Evolutionary conservation across 2,797 vertebrate genomes (phyloP).

Genomic region (Falco berigora): DNA sequence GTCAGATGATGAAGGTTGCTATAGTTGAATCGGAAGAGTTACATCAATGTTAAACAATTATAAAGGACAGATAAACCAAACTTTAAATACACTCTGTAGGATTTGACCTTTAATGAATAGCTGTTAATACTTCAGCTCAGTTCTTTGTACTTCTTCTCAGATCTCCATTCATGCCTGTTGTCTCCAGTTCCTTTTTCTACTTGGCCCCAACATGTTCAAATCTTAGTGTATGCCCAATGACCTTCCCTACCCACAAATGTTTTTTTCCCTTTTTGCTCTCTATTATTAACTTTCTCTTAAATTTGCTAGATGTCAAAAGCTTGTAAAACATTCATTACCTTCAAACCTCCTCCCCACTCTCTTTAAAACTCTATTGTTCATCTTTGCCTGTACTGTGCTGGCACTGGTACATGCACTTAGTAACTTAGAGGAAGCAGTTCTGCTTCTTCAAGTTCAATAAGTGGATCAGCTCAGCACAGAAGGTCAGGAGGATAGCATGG

Average conservation of each 20-base stretch:
- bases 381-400: conserved; percentile 1
- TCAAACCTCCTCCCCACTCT: neutral
- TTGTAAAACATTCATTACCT: neutral
- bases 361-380: neutral
- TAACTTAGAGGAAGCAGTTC: neutral
- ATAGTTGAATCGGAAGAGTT: neutral
- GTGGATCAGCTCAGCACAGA: conserved; percentile 23
- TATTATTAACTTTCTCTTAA: neutral
- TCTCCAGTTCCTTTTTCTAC: neutral
- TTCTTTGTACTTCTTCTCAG: neutral
- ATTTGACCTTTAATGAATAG: neutral
- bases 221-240: neutral
- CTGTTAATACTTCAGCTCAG: neutral
- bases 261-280: neutral
- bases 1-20: neutral
- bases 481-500: neutral
- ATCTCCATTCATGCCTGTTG: neutral
- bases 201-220: neutral
- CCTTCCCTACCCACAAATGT: neutral
- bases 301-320: neutral
- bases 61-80: neutral
- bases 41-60: neutral
- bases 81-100: neutral
- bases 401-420: neutral
- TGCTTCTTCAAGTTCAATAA: neutral